phyloP scores from a whole-genome alignment of 2,797 vertebrate genomes.

The Leuciscus waleckii region DNA sequence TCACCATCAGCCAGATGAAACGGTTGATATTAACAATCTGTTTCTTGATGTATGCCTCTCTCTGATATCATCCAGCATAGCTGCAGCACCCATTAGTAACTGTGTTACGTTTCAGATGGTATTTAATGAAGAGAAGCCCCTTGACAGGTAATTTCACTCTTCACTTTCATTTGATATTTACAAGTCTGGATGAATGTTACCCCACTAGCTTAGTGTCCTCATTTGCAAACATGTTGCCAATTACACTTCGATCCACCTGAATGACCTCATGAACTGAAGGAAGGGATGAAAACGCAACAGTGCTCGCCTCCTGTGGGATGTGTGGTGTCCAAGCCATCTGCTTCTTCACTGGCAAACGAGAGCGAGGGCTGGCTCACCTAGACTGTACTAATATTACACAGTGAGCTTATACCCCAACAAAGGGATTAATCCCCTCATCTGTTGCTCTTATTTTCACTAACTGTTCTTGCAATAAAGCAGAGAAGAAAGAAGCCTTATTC shows the following conservation, averaged over 20 bases:
- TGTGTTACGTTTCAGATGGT: conserved; percentile 77
- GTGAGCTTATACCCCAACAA: conserved; percentile 60
- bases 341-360: conserved; percentile 59
- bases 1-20: conserved; percentile 85
- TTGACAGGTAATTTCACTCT: conserved; percentile 80
- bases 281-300: conserved; percentile 63
- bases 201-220: conserved; percentile 69
- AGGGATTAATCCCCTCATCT: conserved; percentile 54
- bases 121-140: conserved; percentile 79
- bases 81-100: conserved; percentile 70
- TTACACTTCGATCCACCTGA: conserved; percentile 83
- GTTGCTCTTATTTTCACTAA: conserved; percentile 65
- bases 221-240: conserved; percentile 76
- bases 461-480: conserved; percentile 61
- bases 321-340: conserved; percentile 79
- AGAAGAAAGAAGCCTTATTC: conserved; percentile 65
- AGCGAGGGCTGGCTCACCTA: conserved; percentile 48
- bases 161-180: conserved; percentile 84
- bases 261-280: conserved; percentile 78
- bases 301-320: conserved; percentile 74
- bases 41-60: conserved; percentile 81
- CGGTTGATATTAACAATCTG: conserved; percentile 87
- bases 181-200: conserved; percentile 81
- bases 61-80: conserved; percentile 64
- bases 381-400: conserved; percentile 55